Evolutionary conservation across 2,113 vertebrate genomes (phyloP).

Genomic region (Suricata suricatta): DNA sequence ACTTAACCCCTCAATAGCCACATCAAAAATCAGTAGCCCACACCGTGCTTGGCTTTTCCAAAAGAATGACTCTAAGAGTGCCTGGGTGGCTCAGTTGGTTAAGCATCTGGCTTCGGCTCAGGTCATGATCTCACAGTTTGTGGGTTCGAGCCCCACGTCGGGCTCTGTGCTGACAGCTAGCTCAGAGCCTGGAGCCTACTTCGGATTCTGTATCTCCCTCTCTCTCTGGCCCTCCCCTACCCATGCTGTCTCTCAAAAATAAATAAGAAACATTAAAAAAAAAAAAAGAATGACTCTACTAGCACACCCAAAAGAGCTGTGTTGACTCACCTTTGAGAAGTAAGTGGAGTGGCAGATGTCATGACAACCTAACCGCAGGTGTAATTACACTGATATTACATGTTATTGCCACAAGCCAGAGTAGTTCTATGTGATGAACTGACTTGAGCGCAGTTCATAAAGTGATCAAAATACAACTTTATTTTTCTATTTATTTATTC

Average conservation of each 20-base stretch:
- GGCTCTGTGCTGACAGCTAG: too few relatives aligned
- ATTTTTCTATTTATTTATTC: not conserved
- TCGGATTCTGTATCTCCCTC: too few relatives aligned
- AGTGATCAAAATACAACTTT: not conserved
- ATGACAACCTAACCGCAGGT: not conserved
- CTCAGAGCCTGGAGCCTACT: too few relatives aligned
- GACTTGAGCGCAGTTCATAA: not conserved
- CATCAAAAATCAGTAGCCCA: not conserved
- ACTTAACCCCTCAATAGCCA: not conserved
- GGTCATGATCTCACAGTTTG: too few relatives aligned
- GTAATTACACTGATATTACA: not conserved
- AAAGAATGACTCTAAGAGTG: not conserved
- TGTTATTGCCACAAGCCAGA: not conserved
- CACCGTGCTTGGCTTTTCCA: not conserved
- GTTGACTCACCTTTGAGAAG: not conserved
- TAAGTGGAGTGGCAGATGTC: not conserved
- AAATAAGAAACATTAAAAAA: too few relatives aligned
- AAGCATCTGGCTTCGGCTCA: too few relatives aligned
- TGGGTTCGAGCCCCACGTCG: too few relatives aligned
- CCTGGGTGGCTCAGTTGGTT: too few relatives aligned
- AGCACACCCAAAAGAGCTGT: not conserved
- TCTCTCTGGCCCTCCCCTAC: too few relatives aligned
- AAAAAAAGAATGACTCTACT: not conserved
- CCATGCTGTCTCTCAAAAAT: too few relatives aligned
- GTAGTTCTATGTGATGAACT: not conserved